Evolutionary conservation across 2,888 invertebrate genomes (phyloP), one percentile per base, ranked within the genome.

Genomic region (Leistus spinibarbis): DNA sequence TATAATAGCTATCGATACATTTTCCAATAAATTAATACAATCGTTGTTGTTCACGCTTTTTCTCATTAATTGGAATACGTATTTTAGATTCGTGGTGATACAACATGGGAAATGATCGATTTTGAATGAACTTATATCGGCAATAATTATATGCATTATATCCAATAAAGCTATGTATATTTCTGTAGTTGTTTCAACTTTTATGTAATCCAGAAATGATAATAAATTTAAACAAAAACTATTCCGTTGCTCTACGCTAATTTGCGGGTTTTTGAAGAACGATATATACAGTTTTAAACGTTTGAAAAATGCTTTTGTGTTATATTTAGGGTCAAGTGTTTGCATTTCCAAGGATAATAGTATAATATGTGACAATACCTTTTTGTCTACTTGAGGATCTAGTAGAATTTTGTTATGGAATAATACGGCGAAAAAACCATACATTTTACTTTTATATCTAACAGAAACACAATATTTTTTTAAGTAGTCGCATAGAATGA

Each of bases 11-110:
- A 40, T 24, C 3, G 60, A 60, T 2, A 73, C 3, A 20, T n/a
- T 20, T 54, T 67, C 67, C 1, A 73, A 40, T 20, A 73, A 60
- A 16, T 73, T 62, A 22, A 54, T 66, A 67, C 73, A 73, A 17
- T 60, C 60, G n/a, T 67, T 62, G 40, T 60, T 67, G 17, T 19
- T 3, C 22, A 57, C 67, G 67, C 20, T 23, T 53, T 73, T 57
- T 67, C 53, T 53, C 66, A 67, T 62, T 54, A 53, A 16, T 16
- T 20, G 13, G 20, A 66, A 62, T 22, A 19, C 62, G 17, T 27
- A 16, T 54, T 40, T 4, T 57, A 67, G 20, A 40, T 20, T 5
- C 16, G 16, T 23, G 13, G 24, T 23, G 3, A 73, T 19, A 62
- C 23, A 53, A 56, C 20, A 40, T 7, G 67, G 54, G 10, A 67